phyloP scores from a whole-genome alignment of 2,888 invertebrate genomes.

The Phyto melanocephala region DNA sequence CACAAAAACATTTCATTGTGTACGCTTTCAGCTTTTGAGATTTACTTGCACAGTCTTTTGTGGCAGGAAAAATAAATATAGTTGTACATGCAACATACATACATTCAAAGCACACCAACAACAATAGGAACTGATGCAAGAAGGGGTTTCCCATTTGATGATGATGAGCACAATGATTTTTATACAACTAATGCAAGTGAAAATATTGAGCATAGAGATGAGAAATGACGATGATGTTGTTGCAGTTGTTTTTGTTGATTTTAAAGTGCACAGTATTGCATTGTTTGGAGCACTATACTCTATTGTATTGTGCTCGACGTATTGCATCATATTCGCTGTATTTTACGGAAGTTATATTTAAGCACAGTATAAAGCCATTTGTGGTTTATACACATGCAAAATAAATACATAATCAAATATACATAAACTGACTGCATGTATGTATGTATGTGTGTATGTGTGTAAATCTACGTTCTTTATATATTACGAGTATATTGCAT shows the following conservation, averaged over 20 bases:
- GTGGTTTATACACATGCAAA: slow-evolving; percentile 50
- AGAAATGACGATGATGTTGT: slow-evolving; percentile 14
- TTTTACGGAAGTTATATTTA: slow-evolving; percentile 58
- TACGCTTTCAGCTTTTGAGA: slow-evolving; percentile 6
- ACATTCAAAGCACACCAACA: neutral
- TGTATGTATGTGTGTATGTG: neutral
- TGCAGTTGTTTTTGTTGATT: slow-evolving; percentile 28
- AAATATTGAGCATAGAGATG: neutral
- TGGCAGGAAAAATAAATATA: slow-evolving; percentile 10
- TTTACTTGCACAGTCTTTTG: neutral
- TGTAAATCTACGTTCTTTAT: too few species aligned
- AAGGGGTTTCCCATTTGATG: slow-evolving; percentile 10
- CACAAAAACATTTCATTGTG: neutral
- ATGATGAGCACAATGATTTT: slow-evolving; percentile 4
- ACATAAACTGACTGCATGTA: slow-evolving; percentile 1
- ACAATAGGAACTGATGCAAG: slow-evolving; percentile 8
- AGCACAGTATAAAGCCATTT: slow-evolving; percentile 57
- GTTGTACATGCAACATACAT: neutral
- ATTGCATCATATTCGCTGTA: slow-evolving; percentile 23
- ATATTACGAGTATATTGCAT: too few species aligned
- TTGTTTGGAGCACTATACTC: neutral
- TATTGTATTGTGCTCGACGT: neutral
- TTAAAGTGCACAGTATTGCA: slow-evolving; percentile 31
- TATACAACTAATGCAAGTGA: slow-evolving; percentile 37
- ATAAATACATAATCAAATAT: neutral